These are phyloP conservation scores for Brienomyrus longianalis DNA, from an alignment of 2,113 vertebrate species.

Conservation along the genomic window DNA sequence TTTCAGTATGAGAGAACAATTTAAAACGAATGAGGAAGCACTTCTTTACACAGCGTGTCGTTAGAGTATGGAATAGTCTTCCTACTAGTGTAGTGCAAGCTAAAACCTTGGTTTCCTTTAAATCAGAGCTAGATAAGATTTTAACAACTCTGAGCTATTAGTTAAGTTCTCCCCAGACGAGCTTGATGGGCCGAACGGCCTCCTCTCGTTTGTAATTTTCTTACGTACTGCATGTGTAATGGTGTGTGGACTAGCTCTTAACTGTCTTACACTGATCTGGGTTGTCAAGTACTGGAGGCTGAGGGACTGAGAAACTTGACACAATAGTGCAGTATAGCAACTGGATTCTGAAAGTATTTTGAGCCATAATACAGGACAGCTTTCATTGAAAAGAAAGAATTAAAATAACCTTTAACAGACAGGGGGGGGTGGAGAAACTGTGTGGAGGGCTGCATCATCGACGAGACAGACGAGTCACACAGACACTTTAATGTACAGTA, in stretches of 20 bases:
- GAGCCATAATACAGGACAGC: slow-evolving; percentile 32
- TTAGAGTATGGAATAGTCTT: too few relatives aligned
- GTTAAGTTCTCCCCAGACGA: too few relatives aligned
- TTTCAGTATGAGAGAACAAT: not conserved
- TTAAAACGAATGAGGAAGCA: too few relatives aligned
- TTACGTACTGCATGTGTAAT: not conserved
- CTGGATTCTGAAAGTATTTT: slow-evolving; percentile 34
- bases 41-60: too few relatives aligned
- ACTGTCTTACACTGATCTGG: not conserved
- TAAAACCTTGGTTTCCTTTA: too few relatives aligned
- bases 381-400: slow-evolving; percentile 32
- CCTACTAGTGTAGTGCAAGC: too few relatives aligned
- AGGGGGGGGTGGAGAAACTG: not conserved
- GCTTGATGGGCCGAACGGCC: too few relatives aligned
- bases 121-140: too few relatives aligned
- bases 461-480: not conserved
- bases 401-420: slow-evolving; percentile 15
- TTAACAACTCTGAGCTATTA: too few relatives aligned
- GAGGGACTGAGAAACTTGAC: not conserved
- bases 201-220: too few relatives aligned
- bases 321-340: slow-evolving; percentile 44
- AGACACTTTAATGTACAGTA: not conserved
- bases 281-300: not conserved
- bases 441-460: not conserved
- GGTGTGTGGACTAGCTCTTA: not conserved